phyloP scores from a whole-genome alignment of 2,888 invertebrate species.

The Macroteleia sp. region DNA sequence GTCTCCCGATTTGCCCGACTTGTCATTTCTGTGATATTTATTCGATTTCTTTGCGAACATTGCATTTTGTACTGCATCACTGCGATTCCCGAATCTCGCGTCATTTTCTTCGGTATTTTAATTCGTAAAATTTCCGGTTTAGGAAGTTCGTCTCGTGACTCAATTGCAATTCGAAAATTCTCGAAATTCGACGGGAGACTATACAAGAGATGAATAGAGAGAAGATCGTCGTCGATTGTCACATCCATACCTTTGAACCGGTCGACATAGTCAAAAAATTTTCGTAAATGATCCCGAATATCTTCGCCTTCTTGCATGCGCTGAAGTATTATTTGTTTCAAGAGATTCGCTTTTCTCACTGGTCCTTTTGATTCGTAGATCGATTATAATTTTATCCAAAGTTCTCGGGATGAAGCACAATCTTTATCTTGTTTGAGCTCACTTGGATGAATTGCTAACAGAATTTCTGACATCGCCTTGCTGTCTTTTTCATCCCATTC shows the following conservation, averaged over 20 bases:
- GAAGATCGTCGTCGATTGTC: conserved; percentile 24
- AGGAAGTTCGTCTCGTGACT: conserved; percentile 55
- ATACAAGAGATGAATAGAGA: conserved; percentile 58
- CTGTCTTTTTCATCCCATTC: conserved; percentile 8
- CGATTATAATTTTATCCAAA: conserved; percentile 18
- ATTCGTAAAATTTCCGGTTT: background rate
- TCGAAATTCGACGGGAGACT: conserved; percentile 55
- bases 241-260: conserved; percentile 38
- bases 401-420: conserved; percentile 16
- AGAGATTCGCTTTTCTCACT: conserved; percentile 11
- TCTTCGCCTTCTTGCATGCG: conserved; percentile 28
- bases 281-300: conserved; percentile 16
- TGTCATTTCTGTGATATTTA: background rate
- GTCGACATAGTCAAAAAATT: conserved; percentile 49
- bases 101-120: too few species aligned
- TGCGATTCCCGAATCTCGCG: too few species aligned
- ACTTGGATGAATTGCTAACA: conserved; percentile 17
- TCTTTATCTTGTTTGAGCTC: conserved; percentile 20
- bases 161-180: conserved; percentile 63
- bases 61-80: too few species aligned
- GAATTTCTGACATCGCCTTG: conserved; percentile 41
- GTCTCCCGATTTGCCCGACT: conserved; percentile 2
- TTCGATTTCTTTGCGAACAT: too few species aligned
- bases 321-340: conserved; percentile 21
- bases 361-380: conserved; percentile 8